Evolutionary conservation across 1,140 invertebrate genomes (phyloP), one percentile per base, ranked within the genome.

Genomic region (Brachionus paranguensis): DNA sequence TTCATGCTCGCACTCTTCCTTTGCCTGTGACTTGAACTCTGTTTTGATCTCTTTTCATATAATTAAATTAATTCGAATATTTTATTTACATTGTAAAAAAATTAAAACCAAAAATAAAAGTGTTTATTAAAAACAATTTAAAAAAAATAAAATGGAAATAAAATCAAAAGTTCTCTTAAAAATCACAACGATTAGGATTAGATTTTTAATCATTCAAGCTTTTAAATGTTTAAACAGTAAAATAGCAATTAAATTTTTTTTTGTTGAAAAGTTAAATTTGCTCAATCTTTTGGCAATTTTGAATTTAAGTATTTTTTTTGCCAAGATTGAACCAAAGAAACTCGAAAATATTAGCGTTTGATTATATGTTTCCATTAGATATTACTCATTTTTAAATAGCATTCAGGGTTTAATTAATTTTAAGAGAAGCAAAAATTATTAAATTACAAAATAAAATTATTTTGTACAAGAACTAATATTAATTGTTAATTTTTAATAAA

Each of bases 101-200:
- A 50, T 29, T 37, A 33, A 50, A 47, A 20, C 6, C 43, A 76
- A 76, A 47, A 50, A 47, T 27, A 50, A 76, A 27, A 76, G 20
- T 43, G 41, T 74, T 20, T 72, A 37, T 24, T 43, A 17, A 37
- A 76, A 50, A 50, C 20, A 76, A 50, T 72, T 72, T 72, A 20
- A 41, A 41, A 41, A 72, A 72, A 45, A 37, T 37, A 72, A n/a
- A n/a, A 72, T 41, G 7, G 41, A 72, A 72, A 72, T 72, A 41
- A 72, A 72, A 45, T 47, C 45, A 68, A 29, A 27, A n/a, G 17
- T 20, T 72, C 41, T 43, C 41, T 72, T 72, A 43, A 43, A 43
- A 43, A 43, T 72, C 41, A 72, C 68, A 72, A 72, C 68, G 68
- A 72, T 72, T 72, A 72, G 41, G 37, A 72, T 72, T 72, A 72